Percentiles rank a stretch among this genome's conserved stretches.
These are phyloP conservation scores for Augochlora pura DNA, from an alignment of 1,140 invertebrate genomes.

Conservation along the genomic window DNA sequence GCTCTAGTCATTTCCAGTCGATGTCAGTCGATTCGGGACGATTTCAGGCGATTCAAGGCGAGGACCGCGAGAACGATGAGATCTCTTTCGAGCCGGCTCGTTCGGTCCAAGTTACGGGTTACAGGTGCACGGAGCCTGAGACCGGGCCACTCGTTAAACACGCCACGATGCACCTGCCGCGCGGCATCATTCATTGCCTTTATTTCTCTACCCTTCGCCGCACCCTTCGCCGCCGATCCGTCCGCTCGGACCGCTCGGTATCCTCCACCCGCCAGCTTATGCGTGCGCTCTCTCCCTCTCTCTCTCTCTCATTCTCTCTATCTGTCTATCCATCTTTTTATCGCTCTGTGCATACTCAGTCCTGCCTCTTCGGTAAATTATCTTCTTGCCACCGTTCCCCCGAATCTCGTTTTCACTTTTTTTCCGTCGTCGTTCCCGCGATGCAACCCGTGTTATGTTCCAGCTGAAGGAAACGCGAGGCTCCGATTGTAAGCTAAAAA, in stretches of 20 bases:
- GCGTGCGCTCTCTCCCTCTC: neutral
- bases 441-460: too few species aligned
- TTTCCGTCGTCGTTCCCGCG: neutral
- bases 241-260: neutral
- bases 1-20: too few species aligned
- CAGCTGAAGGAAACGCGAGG: too few species aligned
- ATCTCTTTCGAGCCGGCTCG: constrained; percentile 42
- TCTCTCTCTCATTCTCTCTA: neutral
- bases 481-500: too few species aligned
- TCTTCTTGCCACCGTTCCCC: constrained; percentile 11
- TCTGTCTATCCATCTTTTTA: neutral
- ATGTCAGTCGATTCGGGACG: neutral
- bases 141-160: constrained; percentile 69
- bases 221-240: neutral
- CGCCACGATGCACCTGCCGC: constrained; percentile 67
- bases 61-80: too few species aligned
- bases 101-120: constrained; percentile 50
- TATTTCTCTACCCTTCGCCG: constrained; percentile 53
- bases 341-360: constrained; percentile 8
- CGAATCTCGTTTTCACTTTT: constrained; percentile 2
- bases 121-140: constrained; percentile 68
- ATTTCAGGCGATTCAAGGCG: neutral
- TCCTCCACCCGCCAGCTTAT: constrained; percentile 6
- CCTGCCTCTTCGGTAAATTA: neutral
- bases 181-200: constrained; percentile 70